Evolutionary conservation across 2,888 invertebrate genomes (phyloP).

Genomic region (Plusia festucae): DNA sequence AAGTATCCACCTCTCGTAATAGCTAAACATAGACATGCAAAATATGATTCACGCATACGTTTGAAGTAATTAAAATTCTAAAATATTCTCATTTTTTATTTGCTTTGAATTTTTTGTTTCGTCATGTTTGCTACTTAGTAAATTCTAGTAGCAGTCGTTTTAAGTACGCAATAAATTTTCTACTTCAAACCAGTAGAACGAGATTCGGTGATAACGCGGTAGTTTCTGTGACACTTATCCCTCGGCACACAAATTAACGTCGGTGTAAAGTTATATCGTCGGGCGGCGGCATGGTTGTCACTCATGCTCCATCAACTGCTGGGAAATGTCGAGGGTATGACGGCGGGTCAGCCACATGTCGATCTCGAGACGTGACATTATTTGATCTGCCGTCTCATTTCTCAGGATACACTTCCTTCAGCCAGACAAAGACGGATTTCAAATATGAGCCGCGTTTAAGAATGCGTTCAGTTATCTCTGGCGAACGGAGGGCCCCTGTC

Average conservation of each 20-base stretch:
- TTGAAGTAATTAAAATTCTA: slow-evolving; percentile 64
- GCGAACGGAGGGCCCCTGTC: slow-evolving; percentile 80
- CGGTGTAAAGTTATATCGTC: slow-evolving; percentile 84
- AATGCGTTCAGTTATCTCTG: slow-evolving; percentile 82
- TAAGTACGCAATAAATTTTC: slow-evolving; percentile 80
- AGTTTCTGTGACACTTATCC: slow-evolving; percentile 78
- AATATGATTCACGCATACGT: slow-evolving; percentile 58
- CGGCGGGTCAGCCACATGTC: slow-evolving; percentile 87
- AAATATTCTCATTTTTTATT: slow-evolving; percentile 61
- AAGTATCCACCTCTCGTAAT: slow-evolving; percentile 34
- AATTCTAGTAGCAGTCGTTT: slow-evolving; percentile 84
- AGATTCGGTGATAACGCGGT: slow-evolving; percentile 81
- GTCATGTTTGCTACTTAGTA: slow-evolving; percentile 65
- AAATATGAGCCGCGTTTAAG: slow-evolving; percentile 75
- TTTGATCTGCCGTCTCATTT: slow-evolving; percentile 84
- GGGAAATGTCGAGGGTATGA: slow-evolving; percentile 85
- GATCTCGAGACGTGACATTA: slow-evolving; percentile 82
- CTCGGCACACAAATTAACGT: slow-evolving; percentile 85
- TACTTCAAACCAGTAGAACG: slow-evolving; percentile 76
- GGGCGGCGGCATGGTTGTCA: slow-evolving; percentile 80
- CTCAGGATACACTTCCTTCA: slow-evolving; percentile 74
- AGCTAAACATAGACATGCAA: slow-evolving; percentile 52
- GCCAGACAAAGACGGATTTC: slow-evolving; percentile 83
- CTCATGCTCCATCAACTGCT: slow-evolving; percentile 89
- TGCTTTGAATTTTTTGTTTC: slow-evolving; percentile 69